Conservation (phyloP, 2,797 vertebrate species). For the Prunella strophiata region DNA sequence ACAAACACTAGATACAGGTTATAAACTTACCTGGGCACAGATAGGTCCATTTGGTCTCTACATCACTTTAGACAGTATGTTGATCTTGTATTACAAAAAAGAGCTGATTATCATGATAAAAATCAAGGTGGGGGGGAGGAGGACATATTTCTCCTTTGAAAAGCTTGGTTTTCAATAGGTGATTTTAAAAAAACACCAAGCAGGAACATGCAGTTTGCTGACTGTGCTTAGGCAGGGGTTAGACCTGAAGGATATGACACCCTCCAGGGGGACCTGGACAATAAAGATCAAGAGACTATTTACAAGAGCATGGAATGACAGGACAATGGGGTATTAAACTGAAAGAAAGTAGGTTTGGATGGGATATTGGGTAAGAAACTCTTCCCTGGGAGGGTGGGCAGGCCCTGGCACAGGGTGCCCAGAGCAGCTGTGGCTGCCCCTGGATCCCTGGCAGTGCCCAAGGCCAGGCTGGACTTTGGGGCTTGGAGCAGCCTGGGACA, state of each 20-base stretch:
- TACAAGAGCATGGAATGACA: not conserved
- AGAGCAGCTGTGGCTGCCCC: not conserved
- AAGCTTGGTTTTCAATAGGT: not conserved
- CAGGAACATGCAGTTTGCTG: not conserved
- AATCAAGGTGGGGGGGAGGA: not conserved
- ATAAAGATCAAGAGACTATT: not conserved
- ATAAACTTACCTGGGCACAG: not conserved
- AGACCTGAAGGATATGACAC: not conserved
- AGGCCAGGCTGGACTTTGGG: not conserved
- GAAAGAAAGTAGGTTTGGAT: not conserved
- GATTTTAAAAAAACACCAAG: not conserved
- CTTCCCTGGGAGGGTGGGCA: not conserved
- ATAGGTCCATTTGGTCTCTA: not conserved
- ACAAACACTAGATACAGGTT: not conserved
- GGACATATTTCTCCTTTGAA: not conserved
- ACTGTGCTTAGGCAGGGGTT: not conserved
- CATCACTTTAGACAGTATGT: not conserved
- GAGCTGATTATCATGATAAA: not conserved
- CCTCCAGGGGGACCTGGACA: not conserved
- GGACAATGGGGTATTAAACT: not conserved
- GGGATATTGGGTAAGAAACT: not conserved
- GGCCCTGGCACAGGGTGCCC: not conserved
- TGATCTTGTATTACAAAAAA: not conserved
- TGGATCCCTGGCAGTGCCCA: not conserved
- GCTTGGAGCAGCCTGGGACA: not conserved